Conservation (phyloP, 1,140 invertebrate genomes). For the Vanessa atalanta region DNA sequence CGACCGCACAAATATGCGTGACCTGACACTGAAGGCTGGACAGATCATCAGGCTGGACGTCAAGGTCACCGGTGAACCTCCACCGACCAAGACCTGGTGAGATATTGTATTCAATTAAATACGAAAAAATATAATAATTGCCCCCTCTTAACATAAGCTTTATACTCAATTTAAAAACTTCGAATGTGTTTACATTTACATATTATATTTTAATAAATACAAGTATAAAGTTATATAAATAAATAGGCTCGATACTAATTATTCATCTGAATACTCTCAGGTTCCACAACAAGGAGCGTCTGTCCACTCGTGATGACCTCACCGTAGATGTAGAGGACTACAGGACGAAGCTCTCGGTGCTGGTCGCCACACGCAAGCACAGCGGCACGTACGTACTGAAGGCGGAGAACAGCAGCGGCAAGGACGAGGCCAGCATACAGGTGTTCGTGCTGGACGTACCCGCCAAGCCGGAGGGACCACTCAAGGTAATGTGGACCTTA, state of each 20-base stretch:
- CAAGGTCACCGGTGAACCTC: conserved; percentile 94
- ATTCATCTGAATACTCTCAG: conserved; percentile 41
- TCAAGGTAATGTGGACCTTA: conserved; percentile 83
- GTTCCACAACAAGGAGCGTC: conserved; percentile 89
- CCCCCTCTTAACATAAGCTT: no score
- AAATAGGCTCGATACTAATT: neutral
- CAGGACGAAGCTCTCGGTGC: conserved; percentile 89
- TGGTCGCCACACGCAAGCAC: conserved; percentile 88
- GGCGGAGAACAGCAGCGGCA: conserved; percentile 94
- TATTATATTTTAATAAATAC: no score
- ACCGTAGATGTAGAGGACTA: conserved; percentile 93
- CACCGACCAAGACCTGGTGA: conserved; percentile 90
- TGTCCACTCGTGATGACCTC: conserved; percentile 85
- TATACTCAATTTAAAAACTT: no score
- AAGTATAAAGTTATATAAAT: no score
- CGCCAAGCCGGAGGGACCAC: conserved; percentile 93
- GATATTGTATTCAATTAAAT: conserved; percentile 10
- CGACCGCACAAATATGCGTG: conserved; percentile 92
- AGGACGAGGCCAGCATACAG: conserved; percentile 94
- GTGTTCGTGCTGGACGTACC: conserved; percentile 94
- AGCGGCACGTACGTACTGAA: conserved; percentile 93
- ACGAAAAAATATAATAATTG: no score
- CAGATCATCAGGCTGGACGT: conserved; percentile 92
- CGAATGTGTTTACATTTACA: no score
- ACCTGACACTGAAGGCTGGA: conserved; percentile 93